Evolutionary conservation across 2,113 vertebrate species (phyloP).

Genomic region (Proterorhinus semilunaris): DNA sequence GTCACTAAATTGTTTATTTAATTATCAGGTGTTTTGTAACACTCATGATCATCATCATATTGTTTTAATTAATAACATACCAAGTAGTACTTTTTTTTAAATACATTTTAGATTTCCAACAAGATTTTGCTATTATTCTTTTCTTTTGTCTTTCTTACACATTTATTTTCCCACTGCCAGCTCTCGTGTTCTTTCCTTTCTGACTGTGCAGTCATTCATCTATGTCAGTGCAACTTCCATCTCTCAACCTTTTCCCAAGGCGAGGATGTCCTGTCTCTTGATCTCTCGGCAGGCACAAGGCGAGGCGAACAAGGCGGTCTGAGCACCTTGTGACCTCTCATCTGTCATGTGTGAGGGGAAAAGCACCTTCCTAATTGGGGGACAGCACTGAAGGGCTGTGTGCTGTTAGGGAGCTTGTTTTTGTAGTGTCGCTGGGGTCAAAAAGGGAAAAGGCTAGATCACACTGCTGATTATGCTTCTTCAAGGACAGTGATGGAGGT

Average conservation of each 20-base stretch:
- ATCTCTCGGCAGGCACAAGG: conserved; percentile 46
- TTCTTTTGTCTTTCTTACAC: conserved; percentile 11
- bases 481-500: conserved; percentile 47
- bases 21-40: too few relatives aligned
- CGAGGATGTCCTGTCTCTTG: conserved; percentile 52
- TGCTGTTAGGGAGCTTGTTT: conserved; percentile 65
- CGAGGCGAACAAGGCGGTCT: conserved; percentile 65
- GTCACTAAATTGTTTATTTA: too few relatives aligned
- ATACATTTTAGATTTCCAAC: too few relatives aligned
- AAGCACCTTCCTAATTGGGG: conserved; percentile 71
- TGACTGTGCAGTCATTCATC: conserved; percentile 50
- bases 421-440: conserved; percentile 72
- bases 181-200: conserved; percentile 14
- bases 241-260: conserved; percentile 46
- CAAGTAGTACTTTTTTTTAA: too few relatives aligned
- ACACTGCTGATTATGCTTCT: conserved; percentile 68
- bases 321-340: conserved; percentile 68
- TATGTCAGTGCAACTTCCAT: conserved; percentile 51
- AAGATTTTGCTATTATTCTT: not conserved
- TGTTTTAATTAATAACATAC: too few relatives aligned
- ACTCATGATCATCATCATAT: too few relatives aligned
- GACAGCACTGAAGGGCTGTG: conserved; percentile 43
- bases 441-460: conserved; percentile 71
- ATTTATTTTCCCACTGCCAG: conserved; percentile 22
- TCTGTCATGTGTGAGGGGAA: conserved; percentile 71